Evolutionary conservation across 1,140 invertebrate species (phyloP).

Genomic region (Hypothenemus hampei): DNA sequence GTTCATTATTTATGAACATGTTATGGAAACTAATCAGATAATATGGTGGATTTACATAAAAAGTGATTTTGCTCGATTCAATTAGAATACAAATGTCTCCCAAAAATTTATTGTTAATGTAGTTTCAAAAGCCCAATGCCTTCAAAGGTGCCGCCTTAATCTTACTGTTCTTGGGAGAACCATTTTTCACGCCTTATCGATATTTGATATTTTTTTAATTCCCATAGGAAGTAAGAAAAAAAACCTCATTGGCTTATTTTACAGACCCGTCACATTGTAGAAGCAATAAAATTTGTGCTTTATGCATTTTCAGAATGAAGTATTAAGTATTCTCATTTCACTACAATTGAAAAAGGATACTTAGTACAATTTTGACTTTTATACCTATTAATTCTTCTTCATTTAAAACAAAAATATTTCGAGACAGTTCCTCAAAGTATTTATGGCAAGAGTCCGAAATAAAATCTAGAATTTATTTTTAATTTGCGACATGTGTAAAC

Average conservation of each 20-base stretch:
- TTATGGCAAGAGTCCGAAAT: conserved; percentile 2
- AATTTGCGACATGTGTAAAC: conserved; percentile 15
- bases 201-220: conserved; percentile 19
- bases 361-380: too few species aligned
- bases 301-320: too few species aligned
- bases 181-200: conserved; percentile 10
- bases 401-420: too few species aligned
- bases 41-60: conserved; percentile 7
- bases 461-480: conserved; percentile 17
- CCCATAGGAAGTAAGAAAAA: neutral
- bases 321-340: too few species aligned
- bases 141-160: conserved; percentile 13
- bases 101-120: conserved; percentile 16
- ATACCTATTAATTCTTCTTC: too few species aligned
- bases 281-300: too few species aligned
- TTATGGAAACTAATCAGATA: conserved; percentile 14
- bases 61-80: conserved; percentile 1
- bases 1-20: conserved; percentile 5
- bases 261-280: too few species aligned
- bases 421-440: too few species aligned
- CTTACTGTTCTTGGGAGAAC: neutral
- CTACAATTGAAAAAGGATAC: too few species aligned
- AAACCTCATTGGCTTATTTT: neutral
- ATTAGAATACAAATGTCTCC: conserved; percentile 17
- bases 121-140: conserved; percentile 1